Evolutionary conservation across 2,113 vertebrate genomes (phyloP).

Genomic region (Rhinichthys klamathensis): DNA sequence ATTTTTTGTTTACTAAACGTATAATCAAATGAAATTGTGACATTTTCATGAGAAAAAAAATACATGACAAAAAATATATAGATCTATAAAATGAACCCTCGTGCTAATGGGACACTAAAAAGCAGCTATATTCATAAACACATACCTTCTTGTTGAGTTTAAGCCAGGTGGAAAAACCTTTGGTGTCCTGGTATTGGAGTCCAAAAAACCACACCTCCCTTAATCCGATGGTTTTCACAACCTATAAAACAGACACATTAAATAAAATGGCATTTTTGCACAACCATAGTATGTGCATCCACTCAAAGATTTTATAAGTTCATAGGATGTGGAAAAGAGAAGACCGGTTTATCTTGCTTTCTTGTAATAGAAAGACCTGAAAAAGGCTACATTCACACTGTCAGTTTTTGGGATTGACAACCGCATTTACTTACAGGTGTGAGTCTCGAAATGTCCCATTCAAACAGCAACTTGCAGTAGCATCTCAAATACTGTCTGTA

Average conservation of each 20-base stretch:
- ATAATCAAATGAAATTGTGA: not conserved
- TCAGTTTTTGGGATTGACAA: too few species aligned
- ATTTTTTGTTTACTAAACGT: not conserved
- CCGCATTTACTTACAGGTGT: too few species aligned
- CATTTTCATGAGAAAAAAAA: not conserved
- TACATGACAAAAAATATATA: not conserved
- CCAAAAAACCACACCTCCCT: slow-evolving; percentile 99
- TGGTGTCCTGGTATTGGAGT: slow-evolving; percentile 97
- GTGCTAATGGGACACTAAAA: not conserved
- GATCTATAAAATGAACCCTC: not conserved
- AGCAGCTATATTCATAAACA: not conserved
- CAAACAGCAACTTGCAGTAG: too few species aligned
- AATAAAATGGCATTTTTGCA: not conserved
- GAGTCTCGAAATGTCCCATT: too few species aligned
- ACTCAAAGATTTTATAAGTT: too few species aligned
- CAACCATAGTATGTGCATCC: not conserved
- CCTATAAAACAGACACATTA: slow-evolving; percentile 70
- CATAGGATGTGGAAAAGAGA: too few species aligned
- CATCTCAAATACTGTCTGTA: too few species aligned
- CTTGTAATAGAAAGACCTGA: not conserved
- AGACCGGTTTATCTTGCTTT: too few species aligned
- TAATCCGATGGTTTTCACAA: slow-evolving; percentile 97
- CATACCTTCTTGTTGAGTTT: slow-evolving; percentile 98
- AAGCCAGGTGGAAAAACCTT: slow-evolving; percentile 97
- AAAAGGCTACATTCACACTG: not conserved